phyloP scores from a whole-genome alignment of 2,113 vertebrate genomes.

The Coptodon rendalli region DNA sequence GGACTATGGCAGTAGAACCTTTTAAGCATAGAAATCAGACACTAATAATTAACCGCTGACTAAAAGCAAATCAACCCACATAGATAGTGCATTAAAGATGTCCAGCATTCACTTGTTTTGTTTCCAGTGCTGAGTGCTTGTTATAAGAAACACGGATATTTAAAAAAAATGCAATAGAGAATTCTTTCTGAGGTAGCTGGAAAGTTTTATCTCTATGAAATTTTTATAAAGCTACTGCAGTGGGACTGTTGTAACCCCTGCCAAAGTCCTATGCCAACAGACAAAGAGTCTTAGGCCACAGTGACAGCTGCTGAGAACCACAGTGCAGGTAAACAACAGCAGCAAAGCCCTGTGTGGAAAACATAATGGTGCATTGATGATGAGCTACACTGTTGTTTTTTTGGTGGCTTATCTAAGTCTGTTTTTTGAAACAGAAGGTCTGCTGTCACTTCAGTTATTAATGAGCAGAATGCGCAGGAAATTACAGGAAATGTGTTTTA shows the following conservation, averaged over 20 bases:
- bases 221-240: neutral
- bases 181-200: neutral
- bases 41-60: neutral
- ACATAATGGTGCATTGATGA: neutral
- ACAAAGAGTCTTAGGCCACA: neutral
- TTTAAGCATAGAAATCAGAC: neutral
- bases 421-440: slow-evolving; percentile 17
- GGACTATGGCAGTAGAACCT: neutral
- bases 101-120: neutral
- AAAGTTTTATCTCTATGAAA: neutral
- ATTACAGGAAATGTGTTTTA: neutral
- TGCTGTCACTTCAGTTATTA: slow-evolving; percentile 25
- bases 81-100: neutral
- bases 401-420: neutral
- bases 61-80: neutral
- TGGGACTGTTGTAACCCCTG: neutral
- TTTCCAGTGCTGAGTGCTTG: neutral
- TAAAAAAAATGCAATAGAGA: neutral
- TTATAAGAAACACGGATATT: neutral
- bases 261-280: neutral
- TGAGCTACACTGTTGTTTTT: neutral
- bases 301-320: neutral
- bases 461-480: slow-evolving; percentile 1
- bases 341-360: neutral
- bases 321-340: neutral